Evolutionary conservation across 2,888 invertebrate species (phyloP).

Genomic region (Brachylomia viminalis): DNA sequence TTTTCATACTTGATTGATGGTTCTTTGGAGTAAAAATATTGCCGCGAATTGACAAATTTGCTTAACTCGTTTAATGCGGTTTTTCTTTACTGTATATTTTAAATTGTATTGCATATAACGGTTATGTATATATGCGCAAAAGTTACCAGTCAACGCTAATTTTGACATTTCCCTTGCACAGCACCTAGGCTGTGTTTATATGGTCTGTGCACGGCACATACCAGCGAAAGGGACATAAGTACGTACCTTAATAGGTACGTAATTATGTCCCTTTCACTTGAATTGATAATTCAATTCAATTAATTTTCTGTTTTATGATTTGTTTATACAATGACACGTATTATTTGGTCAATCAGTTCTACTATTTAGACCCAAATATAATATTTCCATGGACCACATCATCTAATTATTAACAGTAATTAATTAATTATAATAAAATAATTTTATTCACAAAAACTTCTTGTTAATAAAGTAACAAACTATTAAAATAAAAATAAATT

Average conservation of each 20-base stretch:
- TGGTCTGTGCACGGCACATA: no score
- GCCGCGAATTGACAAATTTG: constrained; percentile 67
- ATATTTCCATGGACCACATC: not conserved
- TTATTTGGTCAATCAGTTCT: not conserved
- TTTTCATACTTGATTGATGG: constrained; percentile 78
- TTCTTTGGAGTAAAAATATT: constrained; percentile 66
- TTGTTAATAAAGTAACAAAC: no score
- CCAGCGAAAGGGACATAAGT: no score
- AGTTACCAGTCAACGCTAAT: not conserved
- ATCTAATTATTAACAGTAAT: constrained; percentile 11
- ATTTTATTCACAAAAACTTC: no score
- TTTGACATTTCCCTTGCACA: not conserved
- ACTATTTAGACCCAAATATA: constrained; percentile 15
- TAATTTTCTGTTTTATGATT: not conserved
- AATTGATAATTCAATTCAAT: no score
- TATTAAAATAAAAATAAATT: no score
- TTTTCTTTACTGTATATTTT: constrained; percentile 44
- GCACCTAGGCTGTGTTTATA: no score
- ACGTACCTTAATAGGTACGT: no score
- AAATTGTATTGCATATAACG: not conserved
- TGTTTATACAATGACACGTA: not conserved
- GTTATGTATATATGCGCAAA: not conserved
- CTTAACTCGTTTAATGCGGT: constrained; percentile 56
- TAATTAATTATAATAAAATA: constrained; percentile 9
- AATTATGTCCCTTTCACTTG: no score